Base-by-base conservation (phyloP, 1,140 invertebrate genomes). In the Papilio helenus region DNA sequence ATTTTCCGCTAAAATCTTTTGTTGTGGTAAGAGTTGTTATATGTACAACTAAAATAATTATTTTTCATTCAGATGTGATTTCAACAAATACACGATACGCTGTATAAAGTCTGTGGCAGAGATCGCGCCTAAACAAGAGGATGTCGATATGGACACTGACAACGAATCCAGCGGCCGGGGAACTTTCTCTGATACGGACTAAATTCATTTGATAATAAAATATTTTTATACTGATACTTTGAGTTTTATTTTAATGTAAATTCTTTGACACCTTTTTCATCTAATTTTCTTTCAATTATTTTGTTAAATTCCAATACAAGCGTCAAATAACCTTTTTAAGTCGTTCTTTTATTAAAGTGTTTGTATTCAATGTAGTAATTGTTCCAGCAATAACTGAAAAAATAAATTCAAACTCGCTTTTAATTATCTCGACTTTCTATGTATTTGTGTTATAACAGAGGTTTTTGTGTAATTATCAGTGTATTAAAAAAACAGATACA, bases 71-170 rank as follows among this genome's bases (percentile, higher is more conserved):
- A 97, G 97, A 85, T 98, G 97, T 86, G 97, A 98, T 92, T 97
- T 96, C 87, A 98, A 98, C 90, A 97, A 97, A 85, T 98, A 97
- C 84, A 97, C 97, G 0, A 95, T 97, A 76, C 94, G 94, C 18
- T 97, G 97, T 83, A 93, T 98, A 1, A 88, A 95, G 79, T 95
- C 92, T 3, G 92, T 96, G 5, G 96, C 95, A 1, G 91, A 95
- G 42, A 82, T 95, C n/a, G 93, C 91, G 73, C 86, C 84, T 8
- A 95, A 95, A 49, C 83, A 86, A 77, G 86, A 87, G 16, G 88
- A 86, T 14, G 89, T 90, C 44, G 89, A 88, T 0, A 89, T 89
- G 83, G 89, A 90, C 29, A 92, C 79, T 58, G 94, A 95, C 26
- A 87, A 92, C 4, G 92, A 95, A 26, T 95, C 90, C 44, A 95